Conservation (phyloP, 1,140 invertebrate species). For the Teleogryllus occipitalis region DNA sequence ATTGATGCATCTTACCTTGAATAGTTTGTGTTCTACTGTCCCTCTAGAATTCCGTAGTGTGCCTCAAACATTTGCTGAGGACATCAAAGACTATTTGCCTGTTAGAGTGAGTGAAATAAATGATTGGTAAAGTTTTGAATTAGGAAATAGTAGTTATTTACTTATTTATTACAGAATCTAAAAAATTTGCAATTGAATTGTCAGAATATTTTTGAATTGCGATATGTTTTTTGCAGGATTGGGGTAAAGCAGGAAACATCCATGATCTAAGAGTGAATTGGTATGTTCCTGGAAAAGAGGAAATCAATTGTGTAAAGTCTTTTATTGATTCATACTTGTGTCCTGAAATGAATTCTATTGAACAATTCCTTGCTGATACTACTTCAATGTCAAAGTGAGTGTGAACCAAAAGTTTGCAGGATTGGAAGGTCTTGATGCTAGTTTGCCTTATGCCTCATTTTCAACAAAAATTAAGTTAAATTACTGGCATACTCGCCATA, state of each 20-base stretch:
- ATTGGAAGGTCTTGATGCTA: no score
- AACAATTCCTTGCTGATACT: conserved; percentile 23
- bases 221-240: conserved; percentile 48
- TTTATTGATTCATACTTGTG: conserved; percentile 57
- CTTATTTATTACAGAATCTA: neutral
- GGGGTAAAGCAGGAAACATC: conserved; percentile 64
- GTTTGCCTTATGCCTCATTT: no score
- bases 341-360: conserved; percentile 43
- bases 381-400: conserved; percentile 8
- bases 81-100: conserved; percentile 61
- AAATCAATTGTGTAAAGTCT: conserved; percentile 53
- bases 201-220: neutral
- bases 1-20: conserved; percentile 41
- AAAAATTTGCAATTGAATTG: neutral
- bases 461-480: no score
- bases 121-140: neutral
- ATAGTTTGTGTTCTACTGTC: conserved; percentile 48
- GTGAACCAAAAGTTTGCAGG: no score
- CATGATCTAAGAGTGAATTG: conserved; percentile 61
- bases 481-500: no score
- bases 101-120: conserved; percentile 44
- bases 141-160: neutral
- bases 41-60: conserved; percentile 56
- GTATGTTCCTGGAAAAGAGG: conserved; percentile 64
- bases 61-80: conserved; percentile 50